Conservation (phyloP, 2,113 vertebrate species). For the Poeciliopsis retropinna region DNA sequence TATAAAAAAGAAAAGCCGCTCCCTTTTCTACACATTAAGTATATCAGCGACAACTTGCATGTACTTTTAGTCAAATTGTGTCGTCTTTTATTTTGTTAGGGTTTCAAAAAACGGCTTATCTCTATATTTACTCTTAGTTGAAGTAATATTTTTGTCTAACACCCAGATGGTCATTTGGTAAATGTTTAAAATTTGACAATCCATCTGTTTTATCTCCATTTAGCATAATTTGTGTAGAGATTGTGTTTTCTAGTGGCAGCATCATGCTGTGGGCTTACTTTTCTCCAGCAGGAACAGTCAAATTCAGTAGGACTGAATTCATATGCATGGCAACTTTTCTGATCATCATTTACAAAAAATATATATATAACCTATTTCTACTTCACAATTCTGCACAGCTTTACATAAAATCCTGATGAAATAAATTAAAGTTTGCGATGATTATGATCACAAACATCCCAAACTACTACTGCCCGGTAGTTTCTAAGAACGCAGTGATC, state of each 20-base stretch:
- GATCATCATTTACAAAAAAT: background rate
- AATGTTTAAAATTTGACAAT: background rate
- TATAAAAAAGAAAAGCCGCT: background rate
- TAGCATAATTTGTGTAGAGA: background rate
- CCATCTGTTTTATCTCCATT: background rate
- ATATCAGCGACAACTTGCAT: background rate
- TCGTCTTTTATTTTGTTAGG: background rate
- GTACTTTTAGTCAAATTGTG: background rate
- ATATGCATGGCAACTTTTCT: background rate
- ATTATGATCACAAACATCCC: too few species aligned
- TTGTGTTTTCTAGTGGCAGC: background rate
- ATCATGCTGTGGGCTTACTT: too few species aligned
- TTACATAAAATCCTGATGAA: too few species aligned
- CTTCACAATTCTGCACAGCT: too few species aligned
- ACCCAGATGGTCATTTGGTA: background rate
- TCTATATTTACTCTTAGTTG: background rate
- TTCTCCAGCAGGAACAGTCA: too few species aligned
- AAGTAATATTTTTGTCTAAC: background rate
- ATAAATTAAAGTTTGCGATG: too few species aligned
- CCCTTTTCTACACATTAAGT: background rate
- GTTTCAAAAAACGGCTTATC: background rate
- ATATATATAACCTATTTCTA: too few species aligned
- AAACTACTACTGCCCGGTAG: too few species aligned
- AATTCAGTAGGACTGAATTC: background rate
- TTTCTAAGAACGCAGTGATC: background rate